phyloP scores from a whole-genome alignment of 2,797 vertebrate genomes.

The Siniperca undulata region DNA sequence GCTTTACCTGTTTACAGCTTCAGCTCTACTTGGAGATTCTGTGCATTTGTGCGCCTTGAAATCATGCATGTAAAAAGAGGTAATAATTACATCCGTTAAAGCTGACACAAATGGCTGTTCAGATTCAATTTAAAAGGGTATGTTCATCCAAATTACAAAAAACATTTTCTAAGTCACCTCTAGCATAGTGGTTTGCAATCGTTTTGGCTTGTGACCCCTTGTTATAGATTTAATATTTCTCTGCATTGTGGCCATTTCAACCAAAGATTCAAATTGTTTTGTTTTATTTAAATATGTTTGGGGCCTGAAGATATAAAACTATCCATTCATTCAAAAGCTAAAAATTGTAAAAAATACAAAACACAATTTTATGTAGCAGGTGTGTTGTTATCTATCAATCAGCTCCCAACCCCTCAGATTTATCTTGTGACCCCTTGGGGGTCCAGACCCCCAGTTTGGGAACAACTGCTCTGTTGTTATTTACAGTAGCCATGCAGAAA shows the following conservation, averaged over 20 bases:
- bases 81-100: background rate
- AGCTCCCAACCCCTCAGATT: background rate
- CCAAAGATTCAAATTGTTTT: background rate
- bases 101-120: background rate
- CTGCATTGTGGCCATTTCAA: background rate
- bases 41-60: background rate
- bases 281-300: background rate
- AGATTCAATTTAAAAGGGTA: background rate
- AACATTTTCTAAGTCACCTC: background rate
- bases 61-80: background rate
- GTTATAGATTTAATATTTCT: background rate
- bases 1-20: background rate
- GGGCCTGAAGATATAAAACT: background rate
- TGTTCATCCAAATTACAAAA: constrained; percentile 2
- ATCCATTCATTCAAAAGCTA: background rate
- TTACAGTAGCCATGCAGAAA: background rate
- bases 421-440: background rate
- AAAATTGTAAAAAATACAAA: background rate
- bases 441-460: background rate
- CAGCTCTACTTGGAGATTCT: background rate
- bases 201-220: too few relatives aligned
- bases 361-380: too few relatives aligned
- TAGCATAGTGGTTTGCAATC: background rate
- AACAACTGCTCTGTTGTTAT: background rate
- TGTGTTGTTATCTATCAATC: too few relatives aligned